Evolutionary conservation across 1,140 invertebrate species (phyloP), one percentile per base, ranked within the genome.

Genomic region (Drosophila bipectinata): DNA sequence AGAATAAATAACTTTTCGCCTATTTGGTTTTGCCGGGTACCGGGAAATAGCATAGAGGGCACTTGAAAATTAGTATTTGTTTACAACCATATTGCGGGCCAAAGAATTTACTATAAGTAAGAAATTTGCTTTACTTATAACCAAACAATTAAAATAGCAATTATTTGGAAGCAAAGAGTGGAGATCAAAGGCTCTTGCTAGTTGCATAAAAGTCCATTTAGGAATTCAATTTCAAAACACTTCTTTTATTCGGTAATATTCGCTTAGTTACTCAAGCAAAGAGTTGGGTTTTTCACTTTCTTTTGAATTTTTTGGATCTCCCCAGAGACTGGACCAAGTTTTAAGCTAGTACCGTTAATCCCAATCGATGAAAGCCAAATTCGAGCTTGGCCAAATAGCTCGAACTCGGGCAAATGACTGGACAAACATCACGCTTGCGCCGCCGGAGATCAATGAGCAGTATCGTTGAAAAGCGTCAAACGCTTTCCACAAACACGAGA

Each of bases 391-490:
- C 28, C 57, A 56, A 58, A 60, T 53, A 76, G 45, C 55, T 52
- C 54, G 2, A 76, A 51, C 39, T 51, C 66, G 61, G 58, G 41
- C 45, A 62, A 63, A 82, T 83, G 57, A 64, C 79, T 77, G 49
- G 77, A 82, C 71, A 75, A 78, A 85, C 77, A 87, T 87, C 83
- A 88, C 83, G 83, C 60, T 79, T 79, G 72, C 72, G 82, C 74
- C 61, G 61, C 69, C 41, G 73, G 28, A 73, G 51, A 55, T 74
- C 71, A 56, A 52, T 54, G 59, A 47, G 63, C 63, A 67, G 69
- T 53, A 49, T 47, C 44, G 18, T 18, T 58, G 47, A 64, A 48
- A 39, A 21, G 34, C 53, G 37, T 67, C 45, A 56, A 72, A 58
- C 66, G 72, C 83, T 88, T 83, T 88, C 83, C 57, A 87, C 83